Conservation (phyloP, 2,888 invertebrate genomes). For the Drosophila helvetica region DNA sequence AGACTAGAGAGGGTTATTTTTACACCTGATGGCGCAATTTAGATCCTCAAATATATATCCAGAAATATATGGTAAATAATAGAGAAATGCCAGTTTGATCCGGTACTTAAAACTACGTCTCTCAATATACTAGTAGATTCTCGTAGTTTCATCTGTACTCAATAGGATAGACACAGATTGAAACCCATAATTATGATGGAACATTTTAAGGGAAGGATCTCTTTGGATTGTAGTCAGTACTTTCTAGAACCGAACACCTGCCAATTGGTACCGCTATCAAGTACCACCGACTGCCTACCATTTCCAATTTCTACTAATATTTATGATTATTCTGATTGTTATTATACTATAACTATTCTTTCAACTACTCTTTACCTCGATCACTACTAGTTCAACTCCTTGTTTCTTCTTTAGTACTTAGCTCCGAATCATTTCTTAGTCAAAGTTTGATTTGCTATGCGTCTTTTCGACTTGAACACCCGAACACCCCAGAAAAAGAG, state of each 20-base stretch:
- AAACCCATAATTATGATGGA: neutral
- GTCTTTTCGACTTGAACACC: constrained; percentile 52
- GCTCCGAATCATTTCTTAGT: constrained; percentile 49
- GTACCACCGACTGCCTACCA: constrained; percentile 24
- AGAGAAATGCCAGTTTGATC: neutral
- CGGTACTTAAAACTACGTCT: neutral
- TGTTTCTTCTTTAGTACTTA: constrained; percentile 43
- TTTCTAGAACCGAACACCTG: neutral
- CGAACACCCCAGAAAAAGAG: constrained; percentile 16
- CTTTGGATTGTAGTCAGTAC: neutral
- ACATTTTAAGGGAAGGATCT: neutral
- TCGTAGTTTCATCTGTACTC: no score
- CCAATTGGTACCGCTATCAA: constrained; percentile 21
- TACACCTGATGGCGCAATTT: constrained; percentile 13
- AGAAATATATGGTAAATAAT: constrained; percentile 13
- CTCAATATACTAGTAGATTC: neutral
- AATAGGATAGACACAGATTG: no score
- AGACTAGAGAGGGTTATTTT: neutral
- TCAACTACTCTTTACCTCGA: constrained; percentile 41
- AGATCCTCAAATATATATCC: constrained; percentile 26
- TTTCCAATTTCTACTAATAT: constrained; percentile 33
- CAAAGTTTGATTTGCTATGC: constrained; percentile 65
- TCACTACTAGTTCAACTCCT: constrained; percentile 49
- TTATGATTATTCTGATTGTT: constrained; percentile 26
- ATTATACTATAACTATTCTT: constrained; percentile 26